Evolutionary conservation across 2,113 vertebrate species (phyloP), one percentile per base, ranked within the genome.

Genomic region (Struthidea cinerea): DNA sequence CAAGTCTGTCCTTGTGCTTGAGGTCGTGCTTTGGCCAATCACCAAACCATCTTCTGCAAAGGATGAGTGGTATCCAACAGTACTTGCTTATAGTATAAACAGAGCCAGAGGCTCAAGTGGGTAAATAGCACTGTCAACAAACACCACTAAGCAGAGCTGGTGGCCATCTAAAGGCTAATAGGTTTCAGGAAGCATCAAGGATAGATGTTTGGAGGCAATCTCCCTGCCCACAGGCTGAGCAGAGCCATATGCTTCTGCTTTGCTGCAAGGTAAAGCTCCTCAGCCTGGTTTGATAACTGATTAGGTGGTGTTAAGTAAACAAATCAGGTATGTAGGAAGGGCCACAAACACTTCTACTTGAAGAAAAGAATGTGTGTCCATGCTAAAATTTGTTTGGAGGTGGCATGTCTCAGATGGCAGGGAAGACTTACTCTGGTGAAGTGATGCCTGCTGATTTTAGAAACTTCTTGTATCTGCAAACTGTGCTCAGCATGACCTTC

Each of bases 1-100:
- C 1, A 0, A 65, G 59, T 69, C 1, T 0, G 10, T 64, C 37
- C n/a, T 87, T 52, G 50, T 53, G 46, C 78, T 57, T 57, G 87
- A 74, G 49, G 24, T 55, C 83, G 44, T 80, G 71, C 87, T 93
- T 87, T 94, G 89, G 75, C 70, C 55, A 28, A 6, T 52, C 56
- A 69, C 63, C 81, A 91, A 79, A 79, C 46, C n/a, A 4, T 65
- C 50, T 84, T 87, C 87, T 2, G 2, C 0, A 0, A 89, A 89
- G 81, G 46, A 2, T 71, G 76, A 95, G 87, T 87, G 67, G 57
- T 93, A 78, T 90, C 67, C 93, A 90, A 61, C 37, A n/a, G 46
- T 80, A 69, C 49, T 95, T 91, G 50, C 16, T 49, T 82, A 3
- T 53, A 84, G 27, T 50, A 30, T 91, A 96, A 95, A 93, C 63